Evolutionary conservation across 2,888 invertebrate genomes (phyloP).

Genomic region (Tipula confusa): DNA sequence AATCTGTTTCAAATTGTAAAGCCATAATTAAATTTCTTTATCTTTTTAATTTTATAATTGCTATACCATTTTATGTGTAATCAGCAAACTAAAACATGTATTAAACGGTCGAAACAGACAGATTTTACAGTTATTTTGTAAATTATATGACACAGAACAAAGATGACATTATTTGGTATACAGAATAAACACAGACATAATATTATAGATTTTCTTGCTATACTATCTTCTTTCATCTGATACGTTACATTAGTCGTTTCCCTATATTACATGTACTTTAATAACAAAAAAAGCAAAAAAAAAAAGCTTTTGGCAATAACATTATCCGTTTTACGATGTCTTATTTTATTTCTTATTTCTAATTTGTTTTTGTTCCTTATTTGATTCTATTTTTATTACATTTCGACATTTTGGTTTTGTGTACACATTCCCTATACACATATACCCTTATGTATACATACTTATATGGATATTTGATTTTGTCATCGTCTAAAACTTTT

Average conservation of each 20-base stretch:
- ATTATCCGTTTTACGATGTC: background rate
- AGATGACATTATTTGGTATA: slow-evolving; percentile 8
- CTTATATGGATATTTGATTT: background rate
- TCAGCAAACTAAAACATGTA: background rate
- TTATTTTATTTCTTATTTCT: background rate
- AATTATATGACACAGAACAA: background rate
- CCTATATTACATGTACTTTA: slow-evolving; percentile 3
- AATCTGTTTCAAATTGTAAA: too few relatives aligned
- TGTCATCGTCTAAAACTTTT: background rate
- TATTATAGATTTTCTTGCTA: background rate
- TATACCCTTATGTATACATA: too few relatives aligned
- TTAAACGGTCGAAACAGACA: background rate
- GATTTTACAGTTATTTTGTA: background rate
- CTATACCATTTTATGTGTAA: background rate
- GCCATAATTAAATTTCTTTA: too few relatives aligned
- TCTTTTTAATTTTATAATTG: background rate
- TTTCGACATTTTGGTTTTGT: background rate
- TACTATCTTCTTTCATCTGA: background rate
- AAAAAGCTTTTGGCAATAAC: background rate
- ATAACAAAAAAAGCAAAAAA: too few relatives aligned
- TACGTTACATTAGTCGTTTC: background rate
- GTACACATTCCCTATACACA: background rate
- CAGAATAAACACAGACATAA: too few relatives aligned
- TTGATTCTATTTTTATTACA: background rate
- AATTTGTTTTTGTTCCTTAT: background rate